phyloP scores from a whole-genome alignment of 2,797 vertebrate species.

The Notamacropus eugenii region DNA sequence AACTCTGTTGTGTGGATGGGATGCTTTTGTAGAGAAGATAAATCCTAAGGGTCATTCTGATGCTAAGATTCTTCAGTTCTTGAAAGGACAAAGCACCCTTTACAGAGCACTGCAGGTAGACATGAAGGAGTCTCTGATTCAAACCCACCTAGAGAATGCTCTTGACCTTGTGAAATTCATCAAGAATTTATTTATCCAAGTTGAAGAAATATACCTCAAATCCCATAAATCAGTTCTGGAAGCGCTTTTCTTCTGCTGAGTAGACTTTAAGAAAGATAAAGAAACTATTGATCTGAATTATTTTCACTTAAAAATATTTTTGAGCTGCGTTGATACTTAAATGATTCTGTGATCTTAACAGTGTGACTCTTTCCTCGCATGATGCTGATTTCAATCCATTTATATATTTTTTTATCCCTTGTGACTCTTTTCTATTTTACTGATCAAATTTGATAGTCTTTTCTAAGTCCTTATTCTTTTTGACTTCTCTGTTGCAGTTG shows the following conservation, averaged over 20 bases:
- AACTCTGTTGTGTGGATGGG: neutral
- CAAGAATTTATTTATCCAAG: neutral
- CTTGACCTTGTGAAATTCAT: neutral
- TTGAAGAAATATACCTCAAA: neutral
- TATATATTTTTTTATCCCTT: neutral
- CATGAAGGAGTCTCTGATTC: neutral
- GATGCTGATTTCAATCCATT: neutral
- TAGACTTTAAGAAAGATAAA: neutral
- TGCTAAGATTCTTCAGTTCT: neutral
- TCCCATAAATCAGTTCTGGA: neutral
- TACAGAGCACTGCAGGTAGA: neutral
- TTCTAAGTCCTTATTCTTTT: neutral
- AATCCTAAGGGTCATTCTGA: neutral
- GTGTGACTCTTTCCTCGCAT: accelerated
- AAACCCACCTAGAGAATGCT: neutral
- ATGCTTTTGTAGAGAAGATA: neutral
- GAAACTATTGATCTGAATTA: neutral
- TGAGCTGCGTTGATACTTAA: neutral
- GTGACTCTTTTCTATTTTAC: neutral
- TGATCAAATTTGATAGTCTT: neutral
- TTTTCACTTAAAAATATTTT: neutral
- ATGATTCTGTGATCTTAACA: neutral
- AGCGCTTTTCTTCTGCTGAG: neutral
- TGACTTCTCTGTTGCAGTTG: neutral
- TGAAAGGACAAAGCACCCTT: neutral